Conservation (phyloP, 2,113 vertebrate genomes). For the Ammodytes dubius region DNA sequence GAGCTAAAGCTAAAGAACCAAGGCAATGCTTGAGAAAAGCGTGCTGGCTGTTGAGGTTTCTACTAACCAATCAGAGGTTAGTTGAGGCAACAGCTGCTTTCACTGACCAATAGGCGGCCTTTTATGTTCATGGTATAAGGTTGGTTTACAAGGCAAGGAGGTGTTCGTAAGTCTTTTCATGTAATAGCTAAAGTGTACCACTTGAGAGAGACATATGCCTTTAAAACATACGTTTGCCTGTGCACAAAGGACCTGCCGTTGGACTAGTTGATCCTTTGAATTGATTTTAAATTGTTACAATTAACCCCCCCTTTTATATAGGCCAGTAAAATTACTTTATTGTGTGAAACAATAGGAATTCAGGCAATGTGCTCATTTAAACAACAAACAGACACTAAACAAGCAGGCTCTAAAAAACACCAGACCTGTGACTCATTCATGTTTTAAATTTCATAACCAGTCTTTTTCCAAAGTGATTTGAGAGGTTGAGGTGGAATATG, state of each 20-base stretch:
- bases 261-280: background rate
- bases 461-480: background rate
- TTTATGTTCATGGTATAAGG: background rate
- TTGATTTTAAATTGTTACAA: background rate
- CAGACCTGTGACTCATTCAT: background rate
- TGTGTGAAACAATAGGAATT: background rate
- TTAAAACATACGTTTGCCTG: background rate
- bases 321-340: background rate
- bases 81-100: background rate
- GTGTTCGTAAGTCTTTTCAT: background rate
- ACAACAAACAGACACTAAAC: background rate
- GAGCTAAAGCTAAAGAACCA: constrained; percentile 20
- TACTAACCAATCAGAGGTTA: constrained; percentile 49
- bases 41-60: background rate
- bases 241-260: background rate
- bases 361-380: background rate
- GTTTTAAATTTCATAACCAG: background rate
- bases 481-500: background rate
- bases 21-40: background rate
- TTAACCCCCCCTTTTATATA: background rate
- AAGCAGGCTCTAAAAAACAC: background rate
- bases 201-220: constrained; percentile 50
- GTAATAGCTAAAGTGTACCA: constrained; percentile 26
- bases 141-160: constrained; percentile 52
- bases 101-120: constrained; percentile 55